Conservation (phyloP, 2,888 invertebrate species). For the Ceriagrion tenellum region DNA sequence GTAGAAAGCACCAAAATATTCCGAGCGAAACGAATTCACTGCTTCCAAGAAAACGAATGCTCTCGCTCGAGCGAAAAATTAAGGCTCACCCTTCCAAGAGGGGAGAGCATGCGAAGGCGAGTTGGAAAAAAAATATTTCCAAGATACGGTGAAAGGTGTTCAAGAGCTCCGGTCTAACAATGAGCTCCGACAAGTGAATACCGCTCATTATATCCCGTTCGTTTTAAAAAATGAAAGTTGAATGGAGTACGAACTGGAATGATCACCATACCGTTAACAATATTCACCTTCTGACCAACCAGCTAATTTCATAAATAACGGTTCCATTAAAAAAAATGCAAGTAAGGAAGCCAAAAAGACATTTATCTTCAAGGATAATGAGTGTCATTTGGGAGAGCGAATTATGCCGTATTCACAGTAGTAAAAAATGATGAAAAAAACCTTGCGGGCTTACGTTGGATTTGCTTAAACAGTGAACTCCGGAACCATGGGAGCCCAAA, state of each 20-base stretch:
- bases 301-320: neutral
- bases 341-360: neutral
- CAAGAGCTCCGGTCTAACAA: neutral
- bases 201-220: neutral
- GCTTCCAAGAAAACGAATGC: neutral
- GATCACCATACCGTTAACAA: neutral
- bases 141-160: neutral
- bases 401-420: no score
- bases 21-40: neutral
- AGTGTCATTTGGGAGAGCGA: no score
- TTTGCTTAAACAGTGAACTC: no score
- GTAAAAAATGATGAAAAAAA: no score
- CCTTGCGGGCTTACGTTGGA: no score
- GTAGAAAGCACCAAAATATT: neutral
- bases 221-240: conserved; percentile 27
- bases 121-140: neutral
- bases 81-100: neutral
- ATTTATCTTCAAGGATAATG: neutral
- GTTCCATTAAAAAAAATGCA: neutral
- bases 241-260: neutral
- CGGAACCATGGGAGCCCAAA: no score
- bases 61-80: neutral
- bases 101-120: neutral
- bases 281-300: neutral
- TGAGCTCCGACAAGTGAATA: neutral